Percentiles rank a stretch among this genome's conserved stretches.
Evolutionary conservation across 2,113 vertebrate species (phyloP).

Genomic region (Phaethon lepturus): DNA sequence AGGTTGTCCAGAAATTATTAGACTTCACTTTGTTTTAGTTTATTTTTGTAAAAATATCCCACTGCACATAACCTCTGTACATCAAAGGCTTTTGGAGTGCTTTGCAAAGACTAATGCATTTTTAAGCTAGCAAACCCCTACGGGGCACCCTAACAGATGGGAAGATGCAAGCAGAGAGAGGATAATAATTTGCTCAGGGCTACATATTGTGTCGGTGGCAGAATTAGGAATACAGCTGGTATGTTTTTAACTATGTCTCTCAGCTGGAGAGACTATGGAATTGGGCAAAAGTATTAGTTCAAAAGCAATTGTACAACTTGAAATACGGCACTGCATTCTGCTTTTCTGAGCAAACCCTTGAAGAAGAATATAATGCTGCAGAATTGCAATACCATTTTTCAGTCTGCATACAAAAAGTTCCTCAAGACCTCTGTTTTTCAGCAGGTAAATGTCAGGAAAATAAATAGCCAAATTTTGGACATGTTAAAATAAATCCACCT

Average conservation of each 20-base stretch:
- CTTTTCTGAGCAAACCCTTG: background rate
- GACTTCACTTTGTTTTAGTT: background rate
- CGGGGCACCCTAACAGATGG: background rate
- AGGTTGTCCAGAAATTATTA: background rate
- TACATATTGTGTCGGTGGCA: background rate
- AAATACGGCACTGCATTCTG: background rate
- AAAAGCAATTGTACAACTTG: background rate
- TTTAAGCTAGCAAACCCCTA: background rate
- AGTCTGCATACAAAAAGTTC: background rate
- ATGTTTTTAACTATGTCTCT: background rate
- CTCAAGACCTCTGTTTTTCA: background rate
- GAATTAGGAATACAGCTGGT: background rate
- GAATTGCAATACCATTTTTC: background rate
- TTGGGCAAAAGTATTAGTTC: background rate
- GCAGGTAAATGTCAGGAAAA: background rate
- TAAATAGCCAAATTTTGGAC: background rate
- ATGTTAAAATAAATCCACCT: background rate
- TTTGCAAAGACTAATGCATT: conserved; percentile 29
- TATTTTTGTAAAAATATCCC: background rate
- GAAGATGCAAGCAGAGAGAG: background rate
- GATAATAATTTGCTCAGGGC: conserved; percentile 6
- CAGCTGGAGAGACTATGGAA: background rate
- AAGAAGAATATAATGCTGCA: background rate
- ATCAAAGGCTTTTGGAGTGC: background rate
- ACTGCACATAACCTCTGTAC: background rate